Base-by-base conservation (phyloP, 2,888 invertebrate species). In the Nineta flava region DNA sequence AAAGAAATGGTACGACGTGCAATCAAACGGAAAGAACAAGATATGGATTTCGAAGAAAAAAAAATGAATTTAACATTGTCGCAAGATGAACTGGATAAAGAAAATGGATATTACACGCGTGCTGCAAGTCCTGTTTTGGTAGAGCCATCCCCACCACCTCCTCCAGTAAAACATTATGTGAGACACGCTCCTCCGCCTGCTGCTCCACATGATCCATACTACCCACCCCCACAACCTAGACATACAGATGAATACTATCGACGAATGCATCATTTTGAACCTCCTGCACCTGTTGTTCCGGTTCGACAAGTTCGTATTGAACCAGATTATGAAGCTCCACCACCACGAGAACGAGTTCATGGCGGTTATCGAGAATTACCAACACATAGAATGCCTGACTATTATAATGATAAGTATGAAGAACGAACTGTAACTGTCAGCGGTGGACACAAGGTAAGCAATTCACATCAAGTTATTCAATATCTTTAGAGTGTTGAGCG, bases 21-120 rank as follows among this genome's bases (percentile, higher is more conserved):
- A 1, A 86, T 84, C 58, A 90, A 92, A 63, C 79, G 94, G 40
- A 93, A 93, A 64, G 93, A 94, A 66, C 91, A 87, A 58, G 94
- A 95, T 62, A 86, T 88, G 72, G 92, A 94, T 67, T 93, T 93
- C 62, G 92, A 94, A 63, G 93, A 95, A 65, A 94, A 94, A 68
- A 88, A 93, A 65, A 81, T 94, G 72, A 93, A 94, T 62, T 65
- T 94, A 50, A 87, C 87, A 2, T 72, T 88, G 49, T 79, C 75
- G 2, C 84, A 85, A 58, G 84, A 85, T 57, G 86, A 85, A 57
- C 65, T 82, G 42, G 83, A 83, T 56, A 76, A 82, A 57, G 84
- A 84, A 60, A 81, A 83, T 57, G 79, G 79, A 51, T 80, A 78
- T 57, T 81, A 79, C 57, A 72, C 82, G 10, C 75, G 85, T 60